phyloP scores from a whole-genome alignment of 1,140 invertebrate species.

The Thalassaphorura encarpata region DNA sequence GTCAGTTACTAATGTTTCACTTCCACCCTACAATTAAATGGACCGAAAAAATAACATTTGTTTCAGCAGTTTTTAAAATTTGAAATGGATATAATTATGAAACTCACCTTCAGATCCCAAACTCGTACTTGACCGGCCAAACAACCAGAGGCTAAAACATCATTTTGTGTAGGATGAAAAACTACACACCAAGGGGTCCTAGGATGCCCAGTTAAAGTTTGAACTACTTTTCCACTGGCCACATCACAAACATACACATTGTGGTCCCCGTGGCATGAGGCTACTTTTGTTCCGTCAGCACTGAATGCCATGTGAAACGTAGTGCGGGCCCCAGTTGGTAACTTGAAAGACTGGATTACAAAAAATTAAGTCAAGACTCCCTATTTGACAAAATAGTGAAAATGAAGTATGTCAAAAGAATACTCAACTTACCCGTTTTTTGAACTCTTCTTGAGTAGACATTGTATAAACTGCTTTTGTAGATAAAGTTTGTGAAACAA shows the following conservation, averaged over 20 bases:
- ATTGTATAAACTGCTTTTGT: constrained; percentile 30
- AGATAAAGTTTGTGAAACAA: constrained; percentile 17
- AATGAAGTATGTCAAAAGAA: background rate
- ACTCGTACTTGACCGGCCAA: constrained; percentile 79
- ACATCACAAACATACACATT: constrained; percentile 80
- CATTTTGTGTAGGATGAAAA: constrained; percentile 73
- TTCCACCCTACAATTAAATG: constrained; percentile 54
- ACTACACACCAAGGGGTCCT: constrained; percentile 85
- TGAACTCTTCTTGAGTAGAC: constrained; percentile 21
- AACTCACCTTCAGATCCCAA: constrained; percentile 75
- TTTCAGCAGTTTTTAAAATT: background rate
- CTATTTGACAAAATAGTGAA: background rate
- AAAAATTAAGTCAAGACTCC: background rate
- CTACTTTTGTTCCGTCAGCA: constrained; percentile 56
- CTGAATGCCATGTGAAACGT: constrained; percentile 32
- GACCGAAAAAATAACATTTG: constrained; percentile 2
- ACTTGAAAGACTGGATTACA: constrained; percentile 24
- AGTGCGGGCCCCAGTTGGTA: constrained; percentile 28
- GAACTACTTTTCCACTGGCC: constrained; percentile 64
- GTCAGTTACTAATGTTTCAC: constrained; percentile 67
- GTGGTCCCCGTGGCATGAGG: constrained; percentile 84
- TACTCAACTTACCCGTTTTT: constrained; percentile 16
- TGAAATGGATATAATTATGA: constrained; percentile 8
- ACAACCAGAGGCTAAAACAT: constrained; percentile 78
- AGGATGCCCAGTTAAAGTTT: constrained; percentile 68